A percentile compares a stretch with the other conserved stretches of the same genome.
Conservation (phyloP, 1,140 invertebrate species). For the Caenorhabditis remanei region DNA sequence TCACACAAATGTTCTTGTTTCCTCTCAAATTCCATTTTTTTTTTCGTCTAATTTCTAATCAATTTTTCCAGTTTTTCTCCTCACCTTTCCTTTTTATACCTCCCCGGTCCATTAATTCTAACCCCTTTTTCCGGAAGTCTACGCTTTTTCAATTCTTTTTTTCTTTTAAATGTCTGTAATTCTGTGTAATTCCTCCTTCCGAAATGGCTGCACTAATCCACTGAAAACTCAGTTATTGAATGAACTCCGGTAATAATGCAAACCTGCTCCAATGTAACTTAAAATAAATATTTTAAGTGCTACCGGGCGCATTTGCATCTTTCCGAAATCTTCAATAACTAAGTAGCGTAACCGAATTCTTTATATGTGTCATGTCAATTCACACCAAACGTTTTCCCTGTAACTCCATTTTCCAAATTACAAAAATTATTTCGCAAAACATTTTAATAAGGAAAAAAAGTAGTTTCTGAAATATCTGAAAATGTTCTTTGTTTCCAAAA, state of each 20-base stretch:
- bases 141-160: slow-evolving; percentile 27
- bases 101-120: neutral
- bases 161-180: slow-evolving; percentile 42
- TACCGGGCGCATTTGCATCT: no score
- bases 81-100: neutral
- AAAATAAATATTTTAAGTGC: no score
- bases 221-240: neutral
- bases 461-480: no score
- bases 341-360: neutral
- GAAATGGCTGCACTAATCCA: slow-evolving; percentile 50
- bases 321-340: neutral
- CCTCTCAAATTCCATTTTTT: neutral
- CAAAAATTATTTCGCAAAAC: no score
- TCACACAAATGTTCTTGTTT: neutral
- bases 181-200: slow-evolving; percentile 18
- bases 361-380: neutral
- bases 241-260: no score
- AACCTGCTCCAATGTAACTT: no score
- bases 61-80: neutral
- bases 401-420: slow-evolving; percentile 23
- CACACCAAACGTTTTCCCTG: slow-evolving; percentile 18
- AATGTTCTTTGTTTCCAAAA: no score
- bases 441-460: neutral
- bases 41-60: neutral
- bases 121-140: neutral